Base-by-base conservation (phyloP, 2,888 invertebrate species). In the Erebia palarica region DNA sequence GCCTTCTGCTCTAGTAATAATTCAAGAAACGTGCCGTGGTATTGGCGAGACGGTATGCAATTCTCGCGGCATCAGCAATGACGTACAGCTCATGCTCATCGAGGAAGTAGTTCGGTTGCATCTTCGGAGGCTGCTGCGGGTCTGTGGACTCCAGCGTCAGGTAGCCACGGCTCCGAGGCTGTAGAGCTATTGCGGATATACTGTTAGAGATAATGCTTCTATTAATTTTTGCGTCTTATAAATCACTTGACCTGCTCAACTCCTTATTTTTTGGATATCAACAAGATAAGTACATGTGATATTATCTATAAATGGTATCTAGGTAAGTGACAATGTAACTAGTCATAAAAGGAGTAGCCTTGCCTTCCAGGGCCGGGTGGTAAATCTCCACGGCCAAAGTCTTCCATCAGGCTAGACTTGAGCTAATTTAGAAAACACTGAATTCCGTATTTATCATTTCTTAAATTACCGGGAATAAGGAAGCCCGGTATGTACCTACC, bases 31-130 rank as follows among this genome's bases (percentile, higher is more conserved):
- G 14, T 76, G 94, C 91, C 21, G 94, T 94, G 44, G 95, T 94
- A 75, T 95, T 95, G 42, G 93, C 94, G 7, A 96, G 86, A 18
- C 87, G 88, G 73, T 95, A 93, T 7, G 94, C 94, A 8, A 95
- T 91, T 74, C 92, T 92, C 9, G 95, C 94, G 0, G 95, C 96
- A 65, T 96, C 96, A 0, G 96, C 92, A 10, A 96, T 81, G 3
- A 94, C 94, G 1, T 94, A 90, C 1, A 95, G 82, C 79, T 97
- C 97, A 76, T 95, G 92, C 0, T 95, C 94, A 57, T 96, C 94
- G 4, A 90, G 88, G 79, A 97, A 93, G 86, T 98, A 97, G 85
- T 97, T 97, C 0, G 96, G 96, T 77, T 96, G 94, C 86, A 98
- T 95, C n/a, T 95, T 75, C 0, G 97, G 97, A 53, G 95, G 93